Evolutionary conservation across 2,797 vertebrate genomes (phyloP).

Genomic region (Sebastes baramenuke): DNA sequence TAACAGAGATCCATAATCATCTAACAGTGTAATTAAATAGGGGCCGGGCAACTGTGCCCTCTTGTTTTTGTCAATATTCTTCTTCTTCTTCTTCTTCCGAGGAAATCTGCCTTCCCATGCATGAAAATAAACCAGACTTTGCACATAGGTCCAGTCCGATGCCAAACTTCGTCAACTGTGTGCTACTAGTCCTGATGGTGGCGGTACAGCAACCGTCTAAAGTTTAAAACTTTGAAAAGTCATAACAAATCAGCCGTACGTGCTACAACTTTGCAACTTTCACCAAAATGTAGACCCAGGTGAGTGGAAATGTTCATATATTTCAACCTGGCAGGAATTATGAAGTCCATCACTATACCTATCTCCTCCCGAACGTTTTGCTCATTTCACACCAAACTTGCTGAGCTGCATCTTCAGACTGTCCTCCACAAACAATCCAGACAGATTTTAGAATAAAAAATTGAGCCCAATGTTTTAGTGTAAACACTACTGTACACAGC

Average conservation of each 20-base stretch:
- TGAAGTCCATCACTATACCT: background rate
- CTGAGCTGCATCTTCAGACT: too few relatives aligned
- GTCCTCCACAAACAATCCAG: too few relatives aligned
- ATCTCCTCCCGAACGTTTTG: background rate
- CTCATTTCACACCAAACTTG: background rate
- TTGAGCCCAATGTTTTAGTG: too few relatives aligned
- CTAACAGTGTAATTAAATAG: background rate
- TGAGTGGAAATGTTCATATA: background rate
- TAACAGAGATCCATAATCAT: background rate
- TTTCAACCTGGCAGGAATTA: background rate
- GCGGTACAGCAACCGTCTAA: background rate
- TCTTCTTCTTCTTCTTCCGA: too few relatives aligned
- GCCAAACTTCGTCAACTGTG: background rate
- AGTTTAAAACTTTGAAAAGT: too few relatives aligned
- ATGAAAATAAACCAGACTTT: background rate
- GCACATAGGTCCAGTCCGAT: background rate
- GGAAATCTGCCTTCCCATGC: too few relatives aligned
- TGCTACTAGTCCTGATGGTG: too few relatives aligned
- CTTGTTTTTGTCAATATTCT: too few relatives aligned
- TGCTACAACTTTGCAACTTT: background rate
- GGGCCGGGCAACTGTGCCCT: too few relatives aligned
- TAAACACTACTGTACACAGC: too few relatives aligned
- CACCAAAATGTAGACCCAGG: background rate
- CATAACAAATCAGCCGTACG: background rate
- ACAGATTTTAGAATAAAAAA: too few relatives aligned